phyloP scores from a whole-genome alignment of 2,888 invertebrate genomes.

The Lissonota sp. region DNA sequence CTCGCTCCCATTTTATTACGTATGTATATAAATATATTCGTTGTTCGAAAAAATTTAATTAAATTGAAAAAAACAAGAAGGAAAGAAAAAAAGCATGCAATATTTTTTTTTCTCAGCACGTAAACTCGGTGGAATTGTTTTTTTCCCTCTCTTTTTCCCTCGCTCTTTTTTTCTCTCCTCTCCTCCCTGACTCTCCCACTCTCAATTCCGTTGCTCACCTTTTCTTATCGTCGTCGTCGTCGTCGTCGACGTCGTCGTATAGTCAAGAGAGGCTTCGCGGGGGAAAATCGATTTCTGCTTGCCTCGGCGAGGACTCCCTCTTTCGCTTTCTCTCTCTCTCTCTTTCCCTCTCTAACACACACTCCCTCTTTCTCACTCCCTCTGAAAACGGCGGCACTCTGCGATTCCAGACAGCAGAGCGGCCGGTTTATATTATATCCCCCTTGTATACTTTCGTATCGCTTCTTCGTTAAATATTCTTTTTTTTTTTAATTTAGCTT shows the following conservation, averaged over 20 bases:
- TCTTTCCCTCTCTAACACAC: background rate
- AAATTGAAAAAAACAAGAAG: no score
- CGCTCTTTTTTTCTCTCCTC: background rate
- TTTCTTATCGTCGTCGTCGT: constrained; percentile 68
- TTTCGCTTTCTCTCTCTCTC: constrained; percentile 23
- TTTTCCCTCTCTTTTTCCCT: background rate
- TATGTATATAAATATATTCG: background rate
- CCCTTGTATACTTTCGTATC: constrained; percentile 41
- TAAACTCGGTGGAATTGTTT: constrained; percentile 18
- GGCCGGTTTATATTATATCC: constrained; percentile 57
- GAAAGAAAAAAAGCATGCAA: background rate
- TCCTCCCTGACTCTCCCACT: constrained; percentile 22
- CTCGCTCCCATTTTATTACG: background rate
- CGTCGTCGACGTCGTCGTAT: constrained; percentile 61
- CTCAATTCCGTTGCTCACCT: constrained; percentile 62
- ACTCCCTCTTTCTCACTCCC: constrained; percentile 12
- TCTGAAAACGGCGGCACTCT: constrained; percentile 46
- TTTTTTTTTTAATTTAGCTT: background rate
- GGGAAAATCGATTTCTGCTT: constrained; percentile 69
- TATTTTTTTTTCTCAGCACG: background rate
- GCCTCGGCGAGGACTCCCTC: constrained; percentile 54
- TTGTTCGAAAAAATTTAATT: background rate
- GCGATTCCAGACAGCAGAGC: constrained; percentile 59
- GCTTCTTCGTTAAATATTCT: constrained; percentile 19
- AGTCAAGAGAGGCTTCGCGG: constrained; percentile 65